These are phyloP conservation scores for Dinoponera quadriceps DNA, from an alignment of 1,140 invertebrate species.

Conservation along the genomic window DNA sequence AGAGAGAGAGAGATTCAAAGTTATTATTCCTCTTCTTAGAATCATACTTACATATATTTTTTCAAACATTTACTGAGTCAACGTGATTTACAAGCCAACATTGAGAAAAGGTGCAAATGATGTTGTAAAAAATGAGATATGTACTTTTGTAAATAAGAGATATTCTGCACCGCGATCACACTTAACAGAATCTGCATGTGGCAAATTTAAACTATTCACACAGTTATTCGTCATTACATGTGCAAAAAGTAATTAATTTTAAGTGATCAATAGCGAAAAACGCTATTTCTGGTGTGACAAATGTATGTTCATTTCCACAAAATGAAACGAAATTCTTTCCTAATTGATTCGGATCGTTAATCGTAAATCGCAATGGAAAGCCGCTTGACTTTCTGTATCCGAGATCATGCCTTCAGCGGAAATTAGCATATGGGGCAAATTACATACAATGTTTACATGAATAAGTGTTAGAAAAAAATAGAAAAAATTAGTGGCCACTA, in stretches of 20 bases:
- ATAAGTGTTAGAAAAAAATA: neutral
- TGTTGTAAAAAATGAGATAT: neutral
- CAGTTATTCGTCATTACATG: too few relatives aligned
- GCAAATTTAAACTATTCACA: neutral
- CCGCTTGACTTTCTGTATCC: too few relatives aligned
- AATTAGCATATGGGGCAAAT: neutral
- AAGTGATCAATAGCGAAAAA: too few relatives aligned
- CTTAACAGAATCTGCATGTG: neutral
- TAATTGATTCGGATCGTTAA: too few relatives aligned
- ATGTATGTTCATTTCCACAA: too few relatives aligned
- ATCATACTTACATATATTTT: slow-evolving; percentile 12
- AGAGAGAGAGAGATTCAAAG: slow-evolving; percentile 13
- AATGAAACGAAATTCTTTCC: too few relatives aligned
- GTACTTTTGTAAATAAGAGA: slow-evolving; percentile 11
- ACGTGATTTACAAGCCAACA: slow-evolving; percentile 19
- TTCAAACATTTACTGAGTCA: slow-evolving; percentile 25
- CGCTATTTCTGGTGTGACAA: too few relatives aligned
- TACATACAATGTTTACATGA: neutral
- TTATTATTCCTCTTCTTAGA: neutral
- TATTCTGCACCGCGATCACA: neutral
- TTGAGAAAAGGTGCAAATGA: neutral
- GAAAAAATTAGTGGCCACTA: neutral
- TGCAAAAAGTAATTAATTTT: too few relatives aligned
- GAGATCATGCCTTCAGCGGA: neutral
- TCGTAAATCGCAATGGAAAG: neutral